These are phyloP conservation scores for Thalassophryne amazonica DNA, from an alignment of 2,797 vertebrate species.

Conservation along the genomic window DNA sequence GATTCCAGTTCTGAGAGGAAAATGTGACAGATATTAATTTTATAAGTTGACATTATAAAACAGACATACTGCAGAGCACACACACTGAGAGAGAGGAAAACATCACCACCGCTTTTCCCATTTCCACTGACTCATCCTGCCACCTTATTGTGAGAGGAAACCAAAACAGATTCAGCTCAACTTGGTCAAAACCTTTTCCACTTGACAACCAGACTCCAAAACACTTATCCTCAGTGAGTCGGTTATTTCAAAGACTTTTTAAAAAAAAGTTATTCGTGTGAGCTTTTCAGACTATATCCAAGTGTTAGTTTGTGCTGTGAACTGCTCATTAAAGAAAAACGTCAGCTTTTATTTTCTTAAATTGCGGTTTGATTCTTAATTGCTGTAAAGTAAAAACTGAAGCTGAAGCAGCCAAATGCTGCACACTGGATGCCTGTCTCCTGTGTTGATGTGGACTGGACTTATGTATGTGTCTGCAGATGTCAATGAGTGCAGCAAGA, in stretches of 20 bases:
- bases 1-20: slow-evolving; percentile 3
- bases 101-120: slow-evolving; percentile 37
- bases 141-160: slow-evolving; percentile 65
- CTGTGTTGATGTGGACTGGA: slow-evolving; percentile 12
- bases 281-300: slow-evolving; percentile 3
- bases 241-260: slow-evolving; percentile 10
- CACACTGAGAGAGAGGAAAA: slow-evolving; percentile 21
- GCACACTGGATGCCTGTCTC: slow-evolving; percentile 26
- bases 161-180: slow-evolving; percentile 44
- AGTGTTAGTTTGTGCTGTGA: background rate
- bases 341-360: background rate
- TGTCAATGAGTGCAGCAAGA: slow-evolving; percentile 85
- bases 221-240: slow-evolving; percentile 34
- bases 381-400: background rate
- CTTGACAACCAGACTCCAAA: slow-evolving; percentile 47
- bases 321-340: background rate
- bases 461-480: slow-evolving; percentile 73
- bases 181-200: slow-evolving; percentile 61
- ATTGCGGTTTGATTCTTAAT: background rate
- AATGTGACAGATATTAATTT: slow-evolving; percentile 6
- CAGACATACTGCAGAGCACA: background rate
- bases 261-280: slow-evolving; percentile 4
- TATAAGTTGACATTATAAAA: slow-evolving; percentile 15
- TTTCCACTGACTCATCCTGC: slow-evolving; percentile 76
- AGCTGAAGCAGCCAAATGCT: background rate